Evolutionary conservation across 2,888 invertebrate genomes (phyloP).

Genomic region (Trimorus sp.): DNA sequence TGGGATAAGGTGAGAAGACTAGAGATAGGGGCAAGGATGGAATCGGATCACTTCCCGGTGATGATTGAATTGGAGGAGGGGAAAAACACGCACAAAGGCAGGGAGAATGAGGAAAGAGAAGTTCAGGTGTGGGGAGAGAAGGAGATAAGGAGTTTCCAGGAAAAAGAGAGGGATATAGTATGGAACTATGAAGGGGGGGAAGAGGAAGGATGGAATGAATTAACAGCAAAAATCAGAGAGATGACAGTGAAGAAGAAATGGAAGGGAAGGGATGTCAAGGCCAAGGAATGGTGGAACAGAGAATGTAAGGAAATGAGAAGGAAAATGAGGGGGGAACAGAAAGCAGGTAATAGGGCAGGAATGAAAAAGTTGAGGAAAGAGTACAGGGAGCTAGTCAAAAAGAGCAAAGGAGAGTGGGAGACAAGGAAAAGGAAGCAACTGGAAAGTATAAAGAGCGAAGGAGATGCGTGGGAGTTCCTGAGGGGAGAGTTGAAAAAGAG

Average conservation of each 20-base stretch:
- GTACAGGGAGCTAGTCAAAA: background rate
- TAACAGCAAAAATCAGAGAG: background rate
- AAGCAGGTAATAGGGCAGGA: too few species aligned
- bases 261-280: background rate
- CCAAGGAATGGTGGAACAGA: background rate
- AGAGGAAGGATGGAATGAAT: background rate
- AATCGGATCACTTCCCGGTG: too few species aligned
- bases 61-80: too few species aligned
- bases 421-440: conserved; percentile 1
- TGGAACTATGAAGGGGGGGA: background rate
- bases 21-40: too few species aligned
- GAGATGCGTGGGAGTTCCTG: background rate
- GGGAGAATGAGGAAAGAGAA: too few species aligned
- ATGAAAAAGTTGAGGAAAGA: too few species aligned
- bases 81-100: too few species aligned
- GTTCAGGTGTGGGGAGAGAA: too few species aligned
- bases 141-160: too few species aligned
- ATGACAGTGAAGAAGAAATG: background rate
- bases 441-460: background rate
- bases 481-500: conserved; percentile 1
- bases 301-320: background rate
- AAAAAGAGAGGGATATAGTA: background rate
- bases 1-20: too few species aligned
- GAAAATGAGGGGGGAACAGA: background rate
- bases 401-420: background rate